Conservation (phyloP, 2,113 vertebrate genomes). For the Myrmophylax atrothorax region DNA sequence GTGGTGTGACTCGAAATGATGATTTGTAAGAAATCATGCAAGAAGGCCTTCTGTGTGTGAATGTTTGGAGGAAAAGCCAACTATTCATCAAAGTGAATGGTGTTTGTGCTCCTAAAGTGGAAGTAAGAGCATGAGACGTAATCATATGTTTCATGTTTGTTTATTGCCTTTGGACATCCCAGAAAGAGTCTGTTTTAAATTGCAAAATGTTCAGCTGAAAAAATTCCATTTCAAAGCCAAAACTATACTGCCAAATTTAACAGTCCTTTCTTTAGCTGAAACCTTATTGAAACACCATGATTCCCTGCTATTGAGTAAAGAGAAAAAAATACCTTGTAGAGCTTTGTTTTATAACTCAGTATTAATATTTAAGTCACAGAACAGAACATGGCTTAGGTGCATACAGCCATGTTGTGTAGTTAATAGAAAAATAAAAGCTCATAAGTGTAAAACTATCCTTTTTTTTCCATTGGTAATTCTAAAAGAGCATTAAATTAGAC, state of each 20-base stretch:
- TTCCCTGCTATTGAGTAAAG: background rate
- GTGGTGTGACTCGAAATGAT: background rate
- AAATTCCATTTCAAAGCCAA: conserved; percentile 13
- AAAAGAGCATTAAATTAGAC: background rate
- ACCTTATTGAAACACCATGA: background rate
- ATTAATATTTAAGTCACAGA: background rate
- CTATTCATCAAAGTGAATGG: conserved; percentile 10
- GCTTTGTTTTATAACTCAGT: background rate
- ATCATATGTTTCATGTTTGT: conserved; percentile 38
- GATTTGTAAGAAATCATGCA: background rate
- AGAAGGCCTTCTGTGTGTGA: background rate
- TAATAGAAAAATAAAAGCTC: background rate
- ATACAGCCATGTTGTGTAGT: background rate
- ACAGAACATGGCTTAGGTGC: background rate
- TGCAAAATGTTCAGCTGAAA: conserved; percentile 38
- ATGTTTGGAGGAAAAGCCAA: background rate
- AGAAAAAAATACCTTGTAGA: background rate
- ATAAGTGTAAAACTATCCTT: background rate
- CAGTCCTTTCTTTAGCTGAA: background rate
- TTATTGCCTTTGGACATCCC: conserved; percentile 49
- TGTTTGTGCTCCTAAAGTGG: conserved; percentile 30
- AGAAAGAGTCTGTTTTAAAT: conserved; percentile 31
- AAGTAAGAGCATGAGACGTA: conserved; percentile 23
- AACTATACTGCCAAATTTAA: background rate
- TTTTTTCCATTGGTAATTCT: background rate